Conservation (phyloP, 2,113 vertebrate species). For the Genyomyrus donnyi region DNA sequence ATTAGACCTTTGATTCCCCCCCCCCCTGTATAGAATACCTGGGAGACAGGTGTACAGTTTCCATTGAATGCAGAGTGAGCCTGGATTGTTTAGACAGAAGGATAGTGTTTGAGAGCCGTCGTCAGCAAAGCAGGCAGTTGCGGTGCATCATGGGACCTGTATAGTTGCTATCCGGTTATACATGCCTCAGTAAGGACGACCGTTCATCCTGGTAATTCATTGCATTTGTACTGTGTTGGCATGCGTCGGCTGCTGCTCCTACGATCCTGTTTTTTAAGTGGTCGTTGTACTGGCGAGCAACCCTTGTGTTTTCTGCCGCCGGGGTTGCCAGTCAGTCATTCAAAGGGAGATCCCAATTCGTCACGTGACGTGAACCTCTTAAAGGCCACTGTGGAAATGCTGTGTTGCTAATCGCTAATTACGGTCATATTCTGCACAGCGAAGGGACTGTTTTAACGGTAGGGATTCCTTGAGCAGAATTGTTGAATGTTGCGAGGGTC, state of each 20-base stretch:
- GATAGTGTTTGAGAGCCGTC: background rate
- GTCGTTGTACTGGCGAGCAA: background rate
- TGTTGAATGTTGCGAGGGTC: background rate
- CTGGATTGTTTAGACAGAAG: slow-evolving; percentile 24
- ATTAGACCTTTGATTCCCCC: background rate
- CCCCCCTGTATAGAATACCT: slow-evolving; percentile 22
- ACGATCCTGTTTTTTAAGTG: background rate
- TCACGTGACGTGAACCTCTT: background rate
- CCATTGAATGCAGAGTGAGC: slow-evolving; percentile 24
- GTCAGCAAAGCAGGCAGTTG: background rate
- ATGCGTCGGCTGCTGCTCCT: background rate
- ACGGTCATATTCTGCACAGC: background rate
- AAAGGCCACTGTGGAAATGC: background rate
- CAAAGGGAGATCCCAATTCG: background rate
- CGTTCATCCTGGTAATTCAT: background rate
- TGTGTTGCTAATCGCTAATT: background rate
- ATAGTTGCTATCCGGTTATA: background rate
- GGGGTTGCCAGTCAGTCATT: background rate
- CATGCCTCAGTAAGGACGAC: background rate
- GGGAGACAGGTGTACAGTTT: slow-evolving; percentile 32
- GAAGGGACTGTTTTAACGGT: background rate
- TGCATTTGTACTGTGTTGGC: background rate
- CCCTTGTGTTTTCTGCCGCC: background rate
- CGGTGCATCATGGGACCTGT: background rate
- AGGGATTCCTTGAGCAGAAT: background rate